phyloP scores from a whole-genome alignment of 1,140 invertebrate genomes.

The Hetaerina americana region DNA sequence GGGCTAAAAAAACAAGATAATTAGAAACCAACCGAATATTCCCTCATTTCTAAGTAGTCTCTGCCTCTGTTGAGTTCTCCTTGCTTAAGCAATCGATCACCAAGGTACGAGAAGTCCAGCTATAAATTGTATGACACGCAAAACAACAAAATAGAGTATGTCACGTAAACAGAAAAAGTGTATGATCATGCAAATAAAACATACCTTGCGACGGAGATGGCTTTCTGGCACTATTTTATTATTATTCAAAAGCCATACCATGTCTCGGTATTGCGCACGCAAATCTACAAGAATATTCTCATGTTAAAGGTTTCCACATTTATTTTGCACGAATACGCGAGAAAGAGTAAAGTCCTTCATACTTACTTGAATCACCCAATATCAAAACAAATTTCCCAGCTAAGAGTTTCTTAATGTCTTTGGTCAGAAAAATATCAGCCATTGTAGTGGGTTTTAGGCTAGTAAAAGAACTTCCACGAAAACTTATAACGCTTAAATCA shows the following conservation, averaged over 20 bases:
- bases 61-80: conserved; percentile 13
- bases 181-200: too few species aligned
- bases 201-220: conserved; percentile 24
- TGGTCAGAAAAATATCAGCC: conserved; percentile 6
- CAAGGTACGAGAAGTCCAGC: conserved; percentile 10
- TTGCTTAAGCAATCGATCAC: conserved; percentile 10
- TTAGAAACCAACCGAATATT: conserved; percentile 12
- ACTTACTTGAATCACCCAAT: conserved; percentile 12
- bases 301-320: too few species aligned
- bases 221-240: conserved; percentile 20
- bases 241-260: conserved; percentile 25
- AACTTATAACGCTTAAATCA: too few species aligned
- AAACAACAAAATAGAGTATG: too few species aligned
- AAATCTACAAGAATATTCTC: conserved; percentile 21
- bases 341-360: too few species aligned
- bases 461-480: too few species aligned
- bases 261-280: conserved; percentile 31
- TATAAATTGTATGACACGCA: too few species aligned
- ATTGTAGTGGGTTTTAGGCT: too few species aligned
- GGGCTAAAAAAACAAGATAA: conserved; percentile 17
- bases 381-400: conserved; percentile 4
- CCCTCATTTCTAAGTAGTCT: conserved; percentile 16
- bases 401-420: conserved; percentile 3
- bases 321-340: too few species aligned
- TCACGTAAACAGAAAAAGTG: too few species aligned